Base-by-base conservation (phyloP, 2,797 vertebrate species). In the Microchirus variegatus region DNA sequence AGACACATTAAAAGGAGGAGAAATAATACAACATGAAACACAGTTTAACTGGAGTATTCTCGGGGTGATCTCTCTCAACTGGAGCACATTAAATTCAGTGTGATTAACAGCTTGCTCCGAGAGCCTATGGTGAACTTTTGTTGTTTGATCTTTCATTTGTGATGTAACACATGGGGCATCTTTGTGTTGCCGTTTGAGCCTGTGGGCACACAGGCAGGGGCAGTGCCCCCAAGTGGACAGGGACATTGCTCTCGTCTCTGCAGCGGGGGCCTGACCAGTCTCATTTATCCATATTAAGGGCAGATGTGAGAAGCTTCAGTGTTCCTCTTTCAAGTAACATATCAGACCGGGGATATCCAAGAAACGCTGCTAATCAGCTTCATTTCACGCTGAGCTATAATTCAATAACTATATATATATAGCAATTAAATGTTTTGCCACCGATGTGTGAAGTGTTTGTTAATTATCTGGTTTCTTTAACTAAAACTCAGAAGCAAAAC, bases 91-190 rank as follows among this genome's bases (percentile, higher is more conserved):
- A 85, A 78, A 85, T 82, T 87, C 70, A 70, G 73, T 77, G 78
- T 85, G 83, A 91, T 91, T 86, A 92, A 87, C 81, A 86, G 89
- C 81, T 68, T 83, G 82, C 86, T 77, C 65, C 59, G 73, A 81
- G 67, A 78, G 70, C 31, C 67, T 65, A 83, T 78, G 75, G 82
- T 82, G 82, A 88, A 75, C 83, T 77, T 77, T 76, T 81, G 80
- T 83, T 84, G 89, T 92, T 90, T 92, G 91, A 93, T 91, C 83
- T 91, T 84, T 89, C 81, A 80, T 88, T 91, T 90, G 86, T 89
- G 90, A 87, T 86, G 70, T 77, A 82, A 83, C 86, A 89, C 87
- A 92, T 88, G 88, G 82, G 85, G 85, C 86, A 67, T 90, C 81
- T 89, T 82, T 87, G 88, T 81, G 86, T 19, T 38, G 15, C 13